Evolutionary conservation across 2,888 invertebrate species (phyloP).

Genomic region (Pollenia griseotomentosa): DNA sequence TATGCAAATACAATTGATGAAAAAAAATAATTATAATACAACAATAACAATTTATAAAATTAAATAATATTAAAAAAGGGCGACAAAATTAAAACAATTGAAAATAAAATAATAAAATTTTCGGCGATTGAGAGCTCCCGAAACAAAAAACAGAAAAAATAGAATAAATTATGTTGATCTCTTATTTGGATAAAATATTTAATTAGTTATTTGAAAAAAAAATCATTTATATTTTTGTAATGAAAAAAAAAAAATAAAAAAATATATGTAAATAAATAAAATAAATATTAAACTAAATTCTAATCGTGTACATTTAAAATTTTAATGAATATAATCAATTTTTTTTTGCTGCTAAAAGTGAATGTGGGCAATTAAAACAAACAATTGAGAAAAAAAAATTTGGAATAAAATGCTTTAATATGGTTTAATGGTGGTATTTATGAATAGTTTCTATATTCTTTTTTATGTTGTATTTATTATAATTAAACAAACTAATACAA

Average conservation of each 20-base stretch:
- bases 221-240: neutral
- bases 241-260: conserved; percentile 11
- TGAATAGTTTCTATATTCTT: conserved; percentile 44
- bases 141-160: conserved; percentile 40
- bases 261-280: conserved; percentile 40
- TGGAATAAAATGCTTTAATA: conserved; percentile 20
- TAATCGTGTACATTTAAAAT: conserved; percentile 65
- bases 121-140: conserved; percentile 49
- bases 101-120: conserved; percentile 55
- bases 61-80: conserved; percentile 33
- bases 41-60: conserved; percentile 43
- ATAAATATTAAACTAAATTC: conserved; percentile 54
- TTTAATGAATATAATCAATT: conserved; percentile 66
- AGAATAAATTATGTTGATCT: conserved; percentile 69
- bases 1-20: conserved; percentile 62
- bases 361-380: conserved; percentile 24
- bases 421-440: conserved; percentile 55
- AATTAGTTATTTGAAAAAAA: conserved; percentile 63
- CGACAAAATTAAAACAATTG: conserved; percentile 65
- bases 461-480: conserved; percentile 53
- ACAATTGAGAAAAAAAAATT: conserved; percentile 23
- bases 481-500: conserved; percentile 67
- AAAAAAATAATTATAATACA: conserved; percentile 19
- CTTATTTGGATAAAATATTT: conserved; percentile 72
- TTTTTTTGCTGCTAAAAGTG: conserved; percentile 28